These are phyloP conservation scores for Incurvaria masculella DNA, from an alignment of 2,888 invertebrate species.

Conservation along the genomic window DNA sequence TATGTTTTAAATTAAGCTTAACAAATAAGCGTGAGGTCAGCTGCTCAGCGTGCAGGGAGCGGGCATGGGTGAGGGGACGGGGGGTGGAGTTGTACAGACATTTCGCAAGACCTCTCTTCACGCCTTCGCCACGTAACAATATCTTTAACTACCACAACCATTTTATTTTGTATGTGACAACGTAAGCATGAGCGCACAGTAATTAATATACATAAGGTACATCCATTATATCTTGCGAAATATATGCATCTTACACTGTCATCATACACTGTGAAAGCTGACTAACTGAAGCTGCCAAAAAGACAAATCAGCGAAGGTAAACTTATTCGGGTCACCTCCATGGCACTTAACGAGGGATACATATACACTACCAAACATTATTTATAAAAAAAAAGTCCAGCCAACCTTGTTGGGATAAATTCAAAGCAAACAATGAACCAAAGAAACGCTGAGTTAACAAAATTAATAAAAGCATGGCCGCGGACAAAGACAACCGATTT, in stretches of 20 bases:
- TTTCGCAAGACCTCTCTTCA: constrained; percentile 1
- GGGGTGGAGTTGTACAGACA: background rate
- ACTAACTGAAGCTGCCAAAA: no score
- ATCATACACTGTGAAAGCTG: background rate
- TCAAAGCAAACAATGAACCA: constrained; percentile 25
- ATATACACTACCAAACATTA: no score
- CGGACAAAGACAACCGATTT: no score
- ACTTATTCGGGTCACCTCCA: no score
- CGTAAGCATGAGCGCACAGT: constrained; percentile 12
- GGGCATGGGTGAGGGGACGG: background rate
- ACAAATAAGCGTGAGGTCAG: constrained; percentile 43
- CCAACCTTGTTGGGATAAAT: constrained; percentile 51
- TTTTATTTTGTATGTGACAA: constrained; percentile 45
- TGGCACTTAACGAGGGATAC: no score
- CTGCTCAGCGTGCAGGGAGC: background rate
- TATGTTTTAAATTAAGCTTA: constrained; percentile 50
- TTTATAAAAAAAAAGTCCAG: constrained; percentile 36
- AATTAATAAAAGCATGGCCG: no score
- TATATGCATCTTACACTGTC: constrained; percentile 1
- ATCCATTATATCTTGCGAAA: background rate
- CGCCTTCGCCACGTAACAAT: background rate
- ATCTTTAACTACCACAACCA: constrained; percentile 50
- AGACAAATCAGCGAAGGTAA: no score
- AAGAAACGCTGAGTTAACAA: no score
- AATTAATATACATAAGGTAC: background rate